These are phyloP conservation scores for Limnodromus scolopaceus DNA, from an alignment of 2,797 vertebrate species.

Conservation along the genomic window DNA sequence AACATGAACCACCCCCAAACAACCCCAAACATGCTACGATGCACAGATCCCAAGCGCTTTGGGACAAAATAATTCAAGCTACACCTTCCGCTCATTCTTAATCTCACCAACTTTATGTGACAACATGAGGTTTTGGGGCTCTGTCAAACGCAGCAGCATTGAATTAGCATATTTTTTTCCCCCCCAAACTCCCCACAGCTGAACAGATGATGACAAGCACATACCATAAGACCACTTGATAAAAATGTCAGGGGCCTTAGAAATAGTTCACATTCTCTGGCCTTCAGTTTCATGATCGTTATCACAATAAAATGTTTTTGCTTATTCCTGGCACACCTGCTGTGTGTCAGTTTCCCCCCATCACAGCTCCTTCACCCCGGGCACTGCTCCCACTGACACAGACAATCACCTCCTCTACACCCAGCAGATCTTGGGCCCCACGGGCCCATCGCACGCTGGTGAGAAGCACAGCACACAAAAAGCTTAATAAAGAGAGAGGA, in stretches of 20 bases:
- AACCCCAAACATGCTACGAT: accelerated
- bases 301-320: constrained; percentile 45
- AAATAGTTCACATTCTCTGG: constrained; percentile 62
- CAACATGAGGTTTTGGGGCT: not conserved
- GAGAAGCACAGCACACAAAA: not conserved
- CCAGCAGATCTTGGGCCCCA: not conserved
- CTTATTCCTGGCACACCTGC: constrained; percentile 61
- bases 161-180: not conserved
- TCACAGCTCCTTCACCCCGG: not conserved
- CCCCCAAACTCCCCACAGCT: not conserved
- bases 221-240: not conserved
- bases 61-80: not conserved
- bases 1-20: not conserved
- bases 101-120: not conserved
- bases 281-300: constrained; percentile 67
- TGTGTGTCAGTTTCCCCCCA: constrained; percentile 55
- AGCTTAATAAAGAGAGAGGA: not conserved
- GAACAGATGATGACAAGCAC: constrained; percentile 44
- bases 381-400: not conserved
- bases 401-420: not conserved
- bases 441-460: not conserved
- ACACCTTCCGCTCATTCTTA: not conserved
- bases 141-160: not conserved
- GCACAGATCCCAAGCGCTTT: not conserved
- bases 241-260: constrained; percentile 27